Conservation (phyloP, 2,797 vertebrate species). For the Hapalemur alaotrensis region DNA sequence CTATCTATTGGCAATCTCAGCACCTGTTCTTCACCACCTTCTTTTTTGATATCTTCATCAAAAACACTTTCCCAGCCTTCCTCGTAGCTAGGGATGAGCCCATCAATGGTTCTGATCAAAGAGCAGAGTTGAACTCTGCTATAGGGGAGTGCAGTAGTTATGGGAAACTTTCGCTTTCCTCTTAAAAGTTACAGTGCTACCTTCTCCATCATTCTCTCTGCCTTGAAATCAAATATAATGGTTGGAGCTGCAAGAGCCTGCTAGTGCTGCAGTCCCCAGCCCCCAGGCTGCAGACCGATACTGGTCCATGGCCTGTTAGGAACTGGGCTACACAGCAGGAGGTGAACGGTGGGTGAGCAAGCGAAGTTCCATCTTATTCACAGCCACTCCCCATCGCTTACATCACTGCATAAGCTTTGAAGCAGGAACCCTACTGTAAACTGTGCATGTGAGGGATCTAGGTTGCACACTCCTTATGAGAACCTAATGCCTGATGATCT, state of each 20-base stretch:
- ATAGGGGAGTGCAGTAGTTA: accelerated
- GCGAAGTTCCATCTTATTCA: too few relatives aligned
- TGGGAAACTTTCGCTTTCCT: not conserved
- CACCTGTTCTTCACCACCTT: not conserved
- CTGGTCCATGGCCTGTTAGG: too few relatives aligned
- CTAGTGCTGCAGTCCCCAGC: too few relatives aligned
- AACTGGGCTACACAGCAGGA: too few relatives aligned
- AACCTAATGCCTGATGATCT: too few relatives aligned
- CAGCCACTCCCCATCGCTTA: too few relatives aligned
- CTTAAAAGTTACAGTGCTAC: not conserved
- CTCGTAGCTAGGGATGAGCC: not conserved
- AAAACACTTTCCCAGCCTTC: not conserved
- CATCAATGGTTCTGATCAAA: not conserved
- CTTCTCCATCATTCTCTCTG: not conserved
- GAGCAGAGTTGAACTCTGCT: not conserved
- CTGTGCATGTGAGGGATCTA: too few relatives aligned
- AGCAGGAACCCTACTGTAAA: too few relatives aligned
- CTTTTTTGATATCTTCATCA: not conserved
- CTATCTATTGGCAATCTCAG: not conserved
- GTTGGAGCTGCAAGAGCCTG: not conserved
- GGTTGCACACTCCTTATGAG: too few relatives aligned
- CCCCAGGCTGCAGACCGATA: too few relatives aligned
- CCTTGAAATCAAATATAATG: not conserved
- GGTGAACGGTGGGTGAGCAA: too few relatives aligned
- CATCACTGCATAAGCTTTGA: too few relatives aligned